Evolutionary conservation across 2,888 invertebrate species (phyloP).

Genomic region (Biston betularia): DNA sequence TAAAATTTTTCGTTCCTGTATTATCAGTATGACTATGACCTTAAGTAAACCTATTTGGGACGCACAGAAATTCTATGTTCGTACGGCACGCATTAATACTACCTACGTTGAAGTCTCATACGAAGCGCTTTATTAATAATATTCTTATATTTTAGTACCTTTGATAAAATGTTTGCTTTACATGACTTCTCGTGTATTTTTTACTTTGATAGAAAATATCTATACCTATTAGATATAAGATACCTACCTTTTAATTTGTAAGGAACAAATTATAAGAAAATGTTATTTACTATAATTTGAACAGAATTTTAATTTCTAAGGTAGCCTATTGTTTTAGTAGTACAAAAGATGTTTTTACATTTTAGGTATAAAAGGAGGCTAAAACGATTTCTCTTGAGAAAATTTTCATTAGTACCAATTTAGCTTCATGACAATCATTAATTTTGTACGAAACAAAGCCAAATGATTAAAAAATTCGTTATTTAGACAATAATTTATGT

Average conservation of each 20-base stretch:
- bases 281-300: not conserved
- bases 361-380: conserved; percentile 7
- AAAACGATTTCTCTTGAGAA: conserved; percentile 9
- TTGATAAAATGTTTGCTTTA: conserved; percentile 4
- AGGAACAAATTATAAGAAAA: not conserved
- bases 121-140: not conserved
- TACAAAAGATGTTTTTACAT: conserved; percentile 18
- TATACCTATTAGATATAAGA: not conserved
- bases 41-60: not conserved
- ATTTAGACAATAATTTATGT: not conserved
- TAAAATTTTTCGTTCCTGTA: no score
- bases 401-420: conserved; percentile 14
- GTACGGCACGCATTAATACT: not conserved
- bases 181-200: not conserved
- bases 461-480: not conserved
- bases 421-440: conserved; percentile 13
- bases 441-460: conserved; percentile 7
- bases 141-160: conserved; percentile 12
- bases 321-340: conserved; percentile 8
- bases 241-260: not conserved
- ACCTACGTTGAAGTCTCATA: no score
- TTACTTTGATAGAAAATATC: not conserved
- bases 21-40: not conserved
- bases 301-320: conserved; percentile 9
- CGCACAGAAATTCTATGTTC: conserved; percentile 5